A percentile compares a stretch with the other conserved stretches of the same genome.
These are phyloP conservation scores for Philereme transversata DNA, from an alignment of 2,888 invertebrate genomes.

Conservation along the genomic window DNA sequence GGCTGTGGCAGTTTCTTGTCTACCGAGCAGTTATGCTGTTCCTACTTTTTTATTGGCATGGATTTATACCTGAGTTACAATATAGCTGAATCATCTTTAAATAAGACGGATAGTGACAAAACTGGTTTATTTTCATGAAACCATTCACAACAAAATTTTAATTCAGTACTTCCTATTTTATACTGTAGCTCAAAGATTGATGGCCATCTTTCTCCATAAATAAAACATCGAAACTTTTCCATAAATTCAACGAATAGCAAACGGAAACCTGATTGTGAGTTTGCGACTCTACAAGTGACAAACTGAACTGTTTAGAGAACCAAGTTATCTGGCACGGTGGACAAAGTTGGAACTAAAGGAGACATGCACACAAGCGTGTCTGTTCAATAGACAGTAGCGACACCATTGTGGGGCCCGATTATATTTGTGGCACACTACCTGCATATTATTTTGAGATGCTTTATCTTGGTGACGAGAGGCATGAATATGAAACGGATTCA, in stretches of 20 bases:
- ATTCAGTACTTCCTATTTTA: conserved; percentile 17
- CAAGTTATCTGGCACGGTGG: too few relatives aligned
- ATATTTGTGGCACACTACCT: conserved; percentile 13
- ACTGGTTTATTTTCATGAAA: conserved; percentile 3
- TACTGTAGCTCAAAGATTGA: conserved; percentile 30
- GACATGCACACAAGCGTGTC: too few relatives aligned
- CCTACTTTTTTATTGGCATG: too few relatives aligned
- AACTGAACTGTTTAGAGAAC: conserved; percentile 40
- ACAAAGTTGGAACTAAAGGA: too few relatives aligned
- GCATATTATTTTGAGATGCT: conserved; percentile 66
- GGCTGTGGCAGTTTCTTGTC: too few relatives aligned
- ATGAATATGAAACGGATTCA: conserved; percentile 77
- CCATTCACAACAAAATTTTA: neutral
- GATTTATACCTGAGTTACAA: too few relatives aligned
- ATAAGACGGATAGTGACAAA: neutral
- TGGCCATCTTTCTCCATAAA: conserved; percentile 31
- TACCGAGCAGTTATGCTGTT: too few relatives aligned
- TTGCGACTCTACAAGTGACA: conserved; percentile 41
- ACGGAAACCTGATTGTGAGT: conserved; percentile 24
- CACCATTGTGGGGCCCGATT: neutral
- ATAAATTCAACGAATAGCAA: conserved; percentile 39
- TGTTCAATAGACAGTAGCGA: neutral
- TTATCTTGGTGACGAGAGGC: conserved; percentile 65
- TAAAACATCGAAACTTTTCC: conserved; percentile 41
- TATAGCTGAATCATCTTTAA: too few relatives aligned